These are phyloP conservation scores for Cataglyphis cursor DNA, from an alignment of 2,888 invertebrate species.

Conservation along the genomic window DNA sequence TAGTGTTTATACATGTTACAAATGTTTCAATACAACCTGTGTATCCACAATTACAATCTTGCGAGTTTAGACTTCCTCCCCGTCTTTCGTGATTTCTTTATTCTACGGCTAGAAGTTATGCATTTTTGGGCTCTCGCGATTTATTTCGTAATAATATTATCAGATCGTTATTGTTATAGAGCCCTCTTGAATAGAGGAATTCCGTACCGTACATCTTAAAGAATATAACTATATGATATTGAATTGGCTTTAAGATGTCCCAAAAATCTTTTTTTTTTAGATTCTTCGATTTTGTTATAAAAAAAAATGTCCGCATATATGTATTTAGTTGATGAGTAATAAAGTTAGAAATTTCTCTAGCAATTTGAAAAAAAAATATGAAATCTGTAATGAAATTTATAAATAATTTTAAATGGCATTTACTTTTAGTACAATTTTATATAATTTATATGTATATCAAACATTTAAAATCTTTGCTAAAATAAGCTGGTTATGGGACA, in stretches of 20 bases:
- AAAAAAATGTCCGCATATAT: not conserved
- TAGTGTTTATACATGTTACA: slow-evolving; percentile 39
- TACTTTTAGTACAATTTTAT: slow-evolving; percentile 4
- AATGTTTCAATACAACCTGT: slow-evolving; percentile 55
- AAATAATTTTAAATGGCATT: not conserved
- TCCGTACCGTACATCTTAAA: slow-evolving; percentile 20
- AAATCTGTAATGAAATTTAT: not conserved
- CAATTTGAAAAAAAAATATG: not conserved
- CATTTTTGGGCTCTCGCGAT: slow-evolving; percentile 11
- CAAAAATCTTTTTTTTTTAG: not conserved
- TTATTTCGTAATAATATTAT: slow-evolving; percentile 5
- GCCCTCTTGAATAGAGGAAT: slow-evolving; percentile 18
- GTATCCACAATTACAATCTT: slow-evolving; percentile 48
- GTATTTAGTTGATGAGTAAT: not conserved
- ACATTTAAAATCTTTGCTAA: not conserved
- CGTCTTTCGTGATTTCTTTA: slow-evolving; percentile 43
- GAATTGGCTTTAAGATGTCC: not conserved
- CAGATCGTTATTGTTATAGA: slow-evolving; percentile 29
- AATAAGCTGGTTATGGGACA: not conserved
- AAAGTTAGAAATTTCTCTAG: not conserved
- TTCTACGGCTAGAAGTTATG: slow-evolving; percentile 30
- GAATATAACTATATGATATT: not conserved
- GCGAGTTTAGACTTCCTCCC: slow-evolving; percentile 43
- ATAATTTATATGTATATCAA: not conserved
- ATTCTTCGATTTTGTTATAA: not conserved